Base-by-base conservation (phyloP, 2,113 vertebrate species). In the Anoplopoma fimbria region DNA sequence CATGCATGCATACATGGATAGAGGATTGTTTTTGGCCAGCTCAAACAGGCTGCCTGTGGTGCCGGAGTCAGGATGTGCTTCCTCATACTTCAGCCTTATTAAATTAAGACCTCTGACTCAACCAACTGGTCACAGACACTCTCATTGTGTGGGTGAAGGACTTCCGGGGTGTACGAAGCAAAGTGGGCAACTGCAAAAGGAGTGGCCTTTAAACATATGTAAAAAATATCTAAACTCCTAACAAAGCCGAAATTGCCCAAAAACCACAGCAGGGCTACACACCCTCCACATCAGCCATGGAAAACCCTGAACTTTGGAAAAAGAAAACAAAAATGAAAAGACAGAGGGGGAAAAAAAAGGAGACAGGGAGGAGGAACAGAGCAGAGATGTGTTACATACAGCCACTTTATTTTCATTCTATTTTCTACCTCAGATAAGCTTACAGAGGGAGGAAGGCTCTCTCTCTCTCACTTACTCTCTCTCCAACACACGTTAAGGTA, bases 61-160 rank as follows among this genome's bases (percentile, higher is more conserved):
- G 61, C 69, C 65, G 76, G 29, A 83, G 57, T 67, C 63, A 84
- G 79, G 65, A 92, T 71, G 60, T 77, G 58, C 40, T 64, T 77
- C 76, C 78, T 81, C 77, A 61, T 75, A 82, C 79, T 78, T 42
- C 53, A 70, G 62, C 53, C 80, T 75, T 42, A 82, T 85, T 89
- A 86, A 88, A 89, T 81, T 69, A 81, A 82, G 82, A 78, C 19
- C 45, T 75, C 57, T 84, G 76, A 90, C 82, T 86, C 65, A 82
- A 80, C 81, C 53, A 61, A n/a, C 61, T 42, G 77, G 23, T 36
- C 29, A 80, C 80, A 87, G 21, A 76, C 55, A 40, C 79, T 68
- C 14, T n/a, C 69, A 57, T 63, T 87, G 76, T 88, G 78, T 79
- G 81, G 72, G 58, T 82, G 60, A 85, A 68, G 38, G n/a, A 23